Evolutionary conservation across 2,888 invertebrate species (phyloP), one percentile per base, ranked within the genome.

Genomic region (Julus scandinavius): DNA sequence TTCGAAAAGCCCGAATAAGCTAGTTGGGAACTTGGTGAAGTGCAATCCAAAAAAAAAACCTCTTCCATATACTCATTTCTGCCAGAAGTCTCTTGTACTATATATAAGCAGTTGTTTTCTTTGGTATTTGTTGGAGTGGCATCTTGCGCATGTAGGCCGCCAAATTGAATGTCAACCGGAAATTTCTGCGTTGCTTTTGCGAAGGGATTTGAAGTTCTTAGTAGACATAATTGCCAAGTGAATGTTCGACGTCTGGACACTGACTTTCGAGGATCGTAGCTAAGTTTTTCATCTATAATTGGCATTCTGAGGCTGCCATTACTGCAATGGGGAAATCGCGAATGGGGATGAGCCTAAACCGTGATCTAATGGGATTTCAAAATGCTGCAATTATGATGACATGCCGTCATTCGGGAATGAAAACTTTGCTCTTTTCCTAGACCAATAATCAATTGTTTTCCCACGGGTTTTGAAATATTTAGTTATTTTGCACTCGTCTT

Each of bases 151-250:
- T 72, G 72, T 72, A 72, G 72, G 29, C 13, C 11, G 29, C 72
- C 13, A 72, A 72, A 29, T 72, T 72, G 29, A 72, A 72, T n/a
- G 72, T 72, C 72, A 29, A 72, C 72, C 29, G 72, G 72, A 72
- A 72, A 72, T 72, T 9, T 20, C 63, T 6, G 20, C 63, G 4
- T 72, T 29, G 72, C 72, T 72, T 72, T 72, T 72, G 29, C 72
- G 29, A 72, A 72, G 13, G 72, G 29, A 72, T 72, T 72, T 3
- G 72, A 72, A 72, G 72, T 72, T 72, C 72, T 72, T 72, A 11
- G 72, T 29, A 72, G 29, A 72, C 72, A 72, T 72, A 72, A 72
- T 72, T 72, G 29, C 72, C 72, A 72, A 29, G n/a, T 63, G n/a
- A 63, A 63, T 63, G 54, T 17, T 20, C 63, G n/a, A 63, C n/a